phyloP scores from a whole-genome alignment of 2,797 vertebrate genomes.

The Mycteria americana region DNA sequence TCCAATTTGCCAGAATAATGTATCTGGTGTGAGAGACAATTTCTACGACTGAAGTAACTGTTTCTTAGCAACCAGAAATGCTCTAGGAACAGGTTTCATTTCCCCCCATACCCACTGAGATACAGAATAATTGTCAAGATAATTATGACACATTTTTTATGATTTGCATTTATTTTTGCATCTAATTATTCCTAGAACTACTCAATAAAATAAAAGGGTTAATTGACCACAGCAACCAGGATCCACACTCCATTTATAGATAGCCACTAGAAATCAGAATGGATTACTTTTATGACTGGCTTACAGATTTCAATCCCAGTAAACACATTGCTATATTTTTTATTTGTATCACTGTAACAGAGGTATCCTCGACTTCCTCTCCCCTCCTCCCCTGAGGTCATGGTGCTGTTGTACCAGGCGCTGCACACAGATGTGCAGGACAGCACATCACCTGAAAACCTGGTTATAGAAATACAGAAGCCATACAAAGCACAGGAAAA shows the following conservation, averaged over 20 bases:
- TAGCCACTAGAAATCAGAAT: background rate
- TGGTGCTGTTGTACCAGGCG: fast-evolving
- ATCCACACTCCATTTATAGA: background rate
- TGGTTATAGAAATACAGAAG: background rate
- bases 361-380: background rate
- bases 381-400: background rate
- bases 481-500: background rate
- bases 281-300: background rate
- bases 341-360: background rate
- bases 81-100: slow-evolving; percentile 33
- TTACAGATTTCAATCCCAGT: background rate
- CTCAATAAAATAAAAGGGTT: background rate
- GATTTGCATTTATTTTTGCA: background rate
- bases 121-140: slow-evolving; percentile 3
- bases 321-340: background rate
- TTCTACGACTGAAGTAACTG: slow-evolving; percentile 33
- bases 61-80: slow-evolving; percentile 52
- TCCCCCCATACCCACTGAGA: background rate
- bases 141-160: slow-evolving; percentile 36
- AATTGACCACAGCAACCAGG: background rate
- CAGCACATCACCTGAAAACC: background rate
- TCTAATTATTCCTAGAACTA: background rate
- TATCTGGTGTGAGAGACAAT: slow-evolving; percentile 55
- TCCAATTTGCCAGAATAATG: slow-evolving; percentile 64
- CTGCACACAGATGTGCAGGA: background rate